A percentile compares a stretch with the other conserved stretches of the same genome.
phyloP scores from a whole-genome alignment of 2,888 invertebrate genomes.

The Drosophila nigritarsus region DNA sequence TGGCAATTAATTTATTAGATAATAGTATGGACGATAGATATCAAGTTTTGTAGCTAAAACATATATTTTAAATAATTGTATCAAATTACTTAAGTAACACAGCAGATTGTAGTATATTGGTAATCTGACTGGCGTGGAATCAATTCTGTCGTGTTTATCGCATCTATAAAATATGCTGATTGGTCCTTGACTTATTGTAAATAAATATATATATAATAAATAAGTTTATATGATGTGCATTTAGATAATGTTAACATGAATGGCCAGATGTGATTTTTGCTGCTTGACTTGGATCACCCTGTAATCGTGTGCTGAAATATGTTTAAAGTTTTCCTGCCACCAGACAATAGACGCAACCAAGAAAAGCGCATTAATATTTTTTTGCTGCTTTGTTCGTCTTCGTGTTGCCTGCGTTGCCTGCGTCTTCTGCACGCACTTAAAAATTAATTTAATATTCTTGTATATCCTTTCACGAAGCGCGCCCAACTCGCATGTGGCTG shows the following conservation, averaged over 20 bases:
- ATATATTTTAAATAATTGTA: neutral
- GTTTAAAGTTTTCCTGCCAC: slow-evolving; percentile 62
- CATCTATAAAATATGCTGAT: neutral
- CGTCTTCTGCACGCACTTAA: slow-evolving; percentile 73
- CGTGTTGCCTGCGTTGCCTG: slow-evolving; percentile 10
- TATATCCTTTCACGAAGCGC: slow-evolving; percentile 72
- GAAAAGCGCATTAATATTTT: slow-evolving; percentile 71
- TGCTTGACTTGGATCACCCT: slow-evolving; percentile 45
- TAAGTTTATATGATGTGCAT: neutral
- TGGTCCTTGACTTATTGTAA: neutral
- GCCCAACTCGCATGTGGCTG: slow-evolving; percentile 73
- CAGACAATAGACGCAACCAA: slow-evolving; percentile 74
- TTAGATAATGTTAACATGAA: too few species aligned
- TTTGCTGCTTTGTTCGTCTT: slow-evolving; percentile 47
- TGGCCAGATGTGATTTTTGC: neutral
- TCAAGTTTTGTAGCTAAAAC: neutral
- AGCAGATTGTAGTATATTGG: neutral
- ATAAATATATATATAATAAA: neutral
- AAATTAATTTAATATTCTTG: slow-evolving; percentile 84
- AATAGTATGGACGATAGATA: neutral
- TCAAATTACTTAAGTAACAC: neutral
- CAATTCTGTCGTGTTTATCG: neutral
- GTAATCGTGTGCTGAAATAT: slow-evolving; percentile 60
- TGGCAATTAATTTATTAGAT: neutral
- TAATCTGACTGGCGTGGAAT: neutral